phyloP scores from a whole-genome alignment of 2,113 vertebrate genomes.

The Chlorodrepanis virens region DNA sequence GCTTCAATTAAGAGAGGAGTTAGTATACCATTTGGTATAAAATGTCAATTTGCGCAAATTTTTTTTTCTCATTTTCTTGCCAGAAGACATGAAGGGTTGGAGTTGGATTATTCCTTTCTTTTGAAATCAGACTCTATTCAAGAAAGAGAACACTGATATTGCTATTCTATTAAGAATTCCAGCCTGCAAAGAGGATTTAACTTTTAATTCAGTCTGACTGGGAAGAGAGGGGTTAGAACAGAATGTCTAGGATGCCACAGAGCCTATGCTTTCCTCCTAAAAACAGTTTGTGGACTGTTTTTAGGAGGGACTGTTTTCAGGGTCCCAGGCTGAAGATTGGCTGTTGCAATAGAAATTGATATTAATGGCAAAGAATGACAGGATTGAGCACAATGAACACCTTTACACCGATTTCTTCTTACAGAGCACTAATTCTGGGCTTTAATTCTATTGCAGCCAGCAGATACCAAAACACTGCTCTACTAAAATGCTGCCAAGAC shows the following conservation, averaged over 20 bases:
- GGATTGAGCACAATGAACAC: neutral
- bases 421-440: neutral
- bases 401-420: neutral
- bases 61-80: neutral
- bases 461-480: neutral
- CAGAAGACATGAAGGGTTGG: neutral
- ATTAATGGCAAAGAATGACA: neutral
- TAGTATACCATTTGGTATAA: neutral
- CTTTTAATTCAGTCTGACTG: neutral
- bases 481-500: conserved; percentile 61
- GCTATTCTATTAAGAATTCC: neutral
- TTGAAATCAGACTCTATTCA: neutral
- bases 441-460: conserved; percentile 45
- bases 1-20: neutral
- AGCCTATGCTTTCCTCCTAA: neutral
- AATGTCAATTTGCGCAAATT: neutral
- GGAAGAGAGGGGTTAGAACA: neutral
- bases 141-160: neutral
- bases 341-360: neutral
- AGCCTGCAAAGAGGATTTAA: neutral
- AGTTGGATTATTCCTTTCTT: neutral
- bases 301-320: neutral
- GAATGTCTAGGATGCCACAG: neutral
- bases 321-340: neutral
- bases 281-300: neutral